Base-by-base conservation (phyloP, 2,888 invertebrate species). In the Drosophila picticornis region DNA sequence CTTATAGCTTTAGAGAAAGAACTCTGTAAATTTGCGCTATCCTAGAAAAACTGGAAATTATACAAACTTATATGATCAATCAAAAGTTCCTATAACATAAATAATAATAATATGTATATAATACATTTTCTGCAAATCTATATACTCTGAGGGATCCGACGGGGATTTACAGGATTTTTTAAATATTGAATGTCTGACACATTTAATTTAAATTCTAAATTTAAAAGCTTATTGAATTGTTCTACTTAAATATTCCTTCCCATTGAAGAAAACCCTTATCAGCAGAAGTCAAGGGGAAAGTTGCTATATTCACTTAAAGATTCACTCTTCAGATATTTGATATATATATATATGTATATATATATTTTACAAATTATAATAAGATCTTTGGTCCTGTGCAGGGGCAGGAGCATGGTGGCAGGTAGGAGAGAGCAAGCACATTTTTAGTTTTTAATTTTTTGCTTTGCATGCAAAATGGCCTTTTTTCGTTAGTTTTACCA, bases 401-500 rank as follows among this genome's bases (percentile, higher is more conserved):
- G 29, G 51, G 50, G 64, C 34, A 53, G 46, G 50, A 13, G 1
- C 32, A 32, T 4, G 36, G 63, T 34, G 36, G 22, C 13, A 22
- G 46, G 13, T 5, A 29, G 34, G 19, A 34, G 32, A 48, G 27
- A 64, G 53, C 63, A 63, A 13, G 46, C 46, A 46, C 2, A n/a
- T n/a, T 22, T 22, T 46, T 25, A 16, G 46, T 13, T 46, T 13
- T 46, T 46, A 16, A 46, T 22, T 46, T 29, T 62, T 36, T 19
- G 13, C 5, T 34, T 50, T 25, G 50, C 68, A 68, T 68, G 68
- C 68, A 68, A 53, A 11, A 60, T 46, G 22, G 4, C 29, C 13
- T 25, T 46, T 22, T 16, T 13, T 38, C n/a, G 19, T 34, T 64
- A 51, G 19, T 32, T 50, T 34, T 55, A 66, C n/a, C 34, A 36